Evolutionary conservation across 2,888 invertebrate genomes (phyloP).

Genomic region (Cerastis rubricosa): DNA sequence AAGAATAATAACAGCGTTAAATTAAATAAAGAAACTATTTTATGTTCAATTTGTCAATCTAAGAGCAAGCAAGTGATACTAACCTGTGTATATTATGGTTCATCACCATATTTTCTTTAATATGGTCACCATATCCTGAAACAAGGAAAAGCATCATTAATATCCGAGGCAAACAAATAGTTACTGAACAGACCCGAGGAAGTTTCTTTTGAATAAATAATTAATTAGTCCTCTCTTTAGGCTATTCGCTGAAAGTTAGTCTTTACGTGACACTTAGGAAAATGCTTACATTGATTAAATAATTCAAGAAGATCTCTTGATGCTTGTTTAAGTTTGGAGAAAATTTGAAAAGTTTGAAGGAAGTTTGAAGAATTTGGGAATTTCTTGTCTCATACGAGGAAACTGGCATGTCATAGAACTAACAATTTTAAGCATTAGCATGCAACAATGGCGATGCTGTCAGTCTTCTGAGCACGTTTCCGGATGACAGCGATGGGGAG

Average conservation of each 20-base stretch:
- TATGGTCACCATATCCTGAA: constrained; percentile 86
- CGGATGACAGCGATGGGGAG: too few relatives aligned
- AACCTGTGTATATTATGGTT: constrained; percentile 89
- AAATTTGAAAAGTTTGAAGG: too few relatives aligned
- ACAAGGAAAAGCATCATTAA: constrained; percentile 69
- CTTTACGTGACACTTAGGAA: constrained; percentile 6
- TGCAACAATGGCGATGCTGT: too few relatives aligned
- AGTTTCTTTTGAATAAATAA: constrained; percentile 33
- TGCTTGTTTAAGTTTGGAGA: background rate
- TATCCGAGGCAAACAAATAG: constrained; percentile 6
- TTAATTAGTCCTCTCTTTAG: constrained; percentile 22
- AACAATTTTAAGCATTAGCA: too few relatives aligned
- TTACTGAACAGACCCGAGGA: constrained; percentile 6
- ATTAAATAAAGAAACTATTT: background rate
- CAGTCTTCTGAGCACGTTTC: too few relatives aligned
- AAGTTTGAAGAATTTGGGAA: background rate
- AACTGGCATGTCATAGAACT: too few relatives aligned
- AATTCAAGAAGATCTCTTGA: background rate
- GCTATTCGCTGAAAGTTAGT: constrained; percentile 24
- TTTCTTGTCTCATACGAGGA: background rate
- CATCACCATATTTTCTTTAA: constrained; percentile 90
- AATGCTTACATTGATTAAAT: constrained; percentile 29
- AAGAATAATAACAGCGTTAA: background rate
- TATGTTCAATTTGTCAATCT: background rate
- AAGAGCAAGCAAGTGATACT: constrained; percentile 51